These are phyloP conservation scores for Scolopax rusticola DNA, from an alignment of 2,797 vertebrate genomes.

Conservation along the genomic window DNA sequence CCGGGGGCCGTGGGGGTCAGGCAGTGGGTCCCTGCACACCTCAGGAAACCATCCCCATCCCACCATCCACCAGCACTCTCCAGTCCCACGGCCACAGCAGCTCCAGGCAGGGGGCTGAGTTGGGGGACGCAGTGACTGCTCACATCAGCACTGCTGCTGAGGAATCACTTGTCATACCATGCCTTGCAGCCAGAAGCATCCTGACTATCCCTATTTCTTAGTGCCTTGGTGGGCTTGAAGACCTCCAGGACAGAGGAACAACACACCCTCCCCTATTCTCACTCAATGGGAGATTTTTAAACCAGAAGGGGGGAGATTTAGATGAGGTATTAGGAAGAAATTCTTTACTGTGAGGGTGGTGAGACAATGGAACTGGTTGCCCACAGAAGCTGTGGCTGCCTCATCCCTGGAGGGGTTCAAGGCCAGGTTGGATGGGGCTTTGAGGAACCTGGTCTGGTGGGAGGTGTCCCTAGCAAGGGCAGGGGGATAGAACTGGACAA, in stretches of 20 bases:
- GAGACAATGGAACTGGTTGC: too few relatives aligned
- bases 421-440: too few relatives aligned
- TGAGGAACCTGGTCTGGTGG: too few relatives aligned
- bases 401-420: too few relatives aligned
- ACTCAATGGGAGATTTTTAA: neutral
- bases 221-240: neutral
- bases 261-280: neutral
- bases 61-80: neutral
- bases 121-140: fast-evolving
- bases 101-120: neutral
- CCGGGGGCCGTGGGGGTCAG: fast-evolving
- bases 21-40: fast-evolving
- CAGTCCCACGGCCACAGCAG: fast-evolving
- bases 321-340: too few relatives aligned
- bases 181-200: neutral
- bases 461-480: too few relatives aligned
- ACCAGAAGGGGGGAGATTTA: too few relatives aligned
- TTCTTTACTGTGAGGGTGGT: too few relatives aligned
- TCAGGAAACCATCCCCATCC: neutral
- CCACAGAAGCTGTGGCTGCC: too few relatives aligned
- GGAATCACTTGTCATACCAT: neutral
- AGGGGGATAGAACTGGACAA: too few relatives aligned
- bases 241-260: neutral
- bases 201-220: neutral
- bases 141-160: neutral